Evolutionary conservation across 2,797 vertebrate species (phyloP), one percentile per base, ranked within the genome.

Genomic region (Bradypodion ventrale): DNA sequence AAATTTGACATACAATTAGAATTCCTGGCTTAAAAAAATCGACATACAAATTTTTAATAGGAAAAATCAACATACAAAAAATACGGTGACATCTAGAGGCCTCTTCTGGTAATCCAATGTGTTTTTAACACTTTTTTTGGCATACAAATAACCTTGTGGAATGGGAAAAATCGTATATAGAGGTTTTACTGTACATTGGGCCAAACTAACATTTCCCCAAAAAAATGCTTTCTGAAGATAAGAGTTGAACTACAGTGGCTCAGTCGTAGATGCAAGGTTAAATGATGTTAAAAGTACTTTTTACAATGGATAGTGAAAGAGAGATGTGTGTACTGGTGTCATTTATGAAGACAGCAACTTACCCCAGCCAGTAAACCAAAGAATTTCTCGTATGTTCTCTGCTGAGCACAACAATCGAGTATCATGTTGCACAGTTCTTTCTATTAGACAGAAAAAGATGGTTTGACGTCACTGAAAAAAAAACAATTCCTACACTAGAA

Each of bases 351-450:
- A 84, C 35, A 7, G 46, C 40, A 82, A 95, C 98, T 98, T 93
- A 99, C 98, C 97, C 98, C 98, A 23, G 98, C 98, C 87, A 99
- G 95, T 62, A 99, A 96, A 25, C 98, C 98, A 35, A 99, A 99
- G 96, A 99, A 99, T 95, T 99, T 99, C 92, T 99, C 98, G 0
- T 99, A 99, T 1, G 98, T 99, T 86, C 98, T 97, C 95, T 99
- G 98, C 87, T 99, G 98, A 91, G 98, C 98, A 92, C 98, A 99
- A 94, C 98, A 99, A 93, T 99, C 98, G 90, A 99, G 97, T 93
- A 99, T 99, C 98, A 99, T 99, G 95, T 99, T 99, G 92, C 98
- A 99, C 86, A 99, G 96, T 94, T 99, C 98, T 95, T 99, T 99
- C 98, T 99, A 95, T 94, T 93, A 90, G 88, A 84, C 83, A 66